Conservation (phyloP, 2,797 vertebrate species). For the Danio tinwini region DNA sequence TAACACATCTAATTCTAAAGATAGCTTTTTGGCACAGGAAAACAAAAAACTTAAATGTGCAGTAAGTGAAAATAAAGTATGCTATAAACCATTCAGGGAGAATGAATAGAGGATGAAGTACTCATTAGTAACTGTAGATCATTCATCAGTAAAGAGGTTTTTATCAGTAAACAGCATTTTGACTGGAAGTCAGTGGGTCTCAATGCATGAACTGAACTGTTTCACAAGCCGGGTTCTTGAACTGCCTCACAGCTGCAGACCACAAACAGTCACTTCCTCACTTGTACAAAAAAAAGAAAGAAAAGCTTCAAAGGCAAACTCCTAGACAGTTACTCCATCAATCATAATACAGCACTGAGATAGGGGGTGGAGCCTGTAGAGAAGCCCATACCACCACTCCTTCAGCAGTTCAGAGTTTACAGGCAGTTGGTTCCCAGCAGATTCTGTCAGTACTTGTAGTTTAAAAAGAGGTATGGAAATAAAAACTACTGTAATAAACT, state of each 20-base stretch:
- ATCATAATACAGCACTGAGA: neutral
- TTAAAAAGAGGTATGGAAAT: too few relatives aligned
- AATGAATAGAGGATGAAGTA: neutral
- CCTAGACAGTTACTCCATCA: slow-evolving; percentile 30
- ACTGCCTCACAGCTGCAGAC: slow-evolving; percentile 28
- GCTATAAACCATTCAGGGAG: neutral
- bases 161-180: neutral
- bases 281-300: slow-evolving; percentile 28
- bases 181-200: neutral
- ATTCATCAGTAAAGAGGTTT: neutral
- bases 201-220: neutral
- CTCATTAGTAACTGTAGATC: neutral
- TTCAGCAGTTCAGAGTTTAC: neutral
- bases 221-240: slow-evolving; percentile 32
- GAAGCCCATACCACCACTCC: neutral
- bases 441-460: neutral
- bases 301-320: slow-evolving; percentile 17
- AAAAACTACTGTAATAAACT: too few relatives aligned
- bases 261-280: slow-evolving; percentile 54
- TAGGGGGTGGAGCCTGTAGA: neutral
- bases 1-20: neutral
- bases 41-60: neutral
- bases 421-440: neutral
- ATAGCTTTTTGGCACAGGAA: neutral
- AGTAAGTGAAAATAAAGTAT: neutral